Evolutionary conservation across 23 tunicate species (phyloP).

Genomic region (Ascidia mentula): DNA sequence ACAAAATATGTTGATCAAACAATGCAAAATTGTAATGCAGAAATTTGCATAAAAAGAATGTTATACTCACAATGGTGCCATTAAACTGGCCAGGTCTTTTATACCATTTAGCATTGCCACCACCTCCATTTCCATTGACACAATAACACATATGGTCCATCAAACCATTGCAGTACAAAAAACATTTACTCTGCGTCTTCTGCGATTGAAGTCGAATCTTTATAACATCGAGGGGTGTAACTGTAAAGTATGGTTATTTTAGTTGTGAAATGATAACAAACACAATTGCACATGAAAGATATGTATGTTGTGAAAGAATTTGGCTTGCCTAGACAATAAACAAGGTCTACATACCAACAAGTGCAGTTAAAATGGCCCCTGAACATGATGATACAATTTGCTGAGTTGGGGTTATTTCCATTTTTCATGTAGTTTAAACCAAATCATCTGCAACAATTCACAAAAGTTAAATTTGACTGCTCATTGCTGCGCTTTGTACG

Average conservation of each 20-base stretch:
- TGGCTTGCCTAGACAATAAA: too few relatives aligned
- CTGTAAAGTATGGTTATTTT: too few relatives aligned
- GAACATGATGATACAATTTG: slow-evolving; percentile 85
- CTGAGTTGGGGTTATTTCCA: slow-evolving; percentile 61
- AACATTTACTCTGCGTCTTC: slow-evolving; percentile 51
- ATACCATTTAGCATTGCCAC: slow-evolving; percentile 48
- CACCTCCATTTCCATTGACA: slow-evolving; percentile 66
- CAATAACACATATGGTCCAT: slow-evolving; percentile 94
- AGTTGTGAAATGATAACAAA: too few relatives aligned
- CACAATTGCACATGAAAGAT: too few relatives aligned
- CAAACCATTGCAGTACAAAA: slow-evolving; percentile 89
- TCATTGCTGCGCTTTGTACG: too few relatives aligned
- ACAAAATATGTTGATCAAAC: background rate
- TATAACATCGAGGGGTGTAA: slow-evolving; percentile 94
- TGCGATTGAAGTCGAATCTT: slow-evolving; percentile 82
- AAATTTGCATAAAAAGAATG: background rate
- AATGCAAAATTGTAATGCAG: background rate
- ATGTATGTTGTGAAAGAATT: too few relatives aligned
- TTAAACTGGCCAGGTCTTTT: slow-evolving; percentile 65
- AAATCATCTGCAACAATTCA: too few relatives aligned
- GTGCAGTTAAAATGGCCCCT: slow-evolving; percentile 80
- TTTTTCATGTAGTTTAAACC: too few relatives aligned
- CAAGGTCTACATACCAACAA: slow-evolving; percentile 32
- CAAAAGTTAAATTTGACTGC: too few relatives aligned
- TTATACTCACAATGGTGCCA: slow-evolving; percentile 51